phyloP scores from a whole-genome alignment of 2,797 vertebrate species.

The Columba guinea region DNA sequence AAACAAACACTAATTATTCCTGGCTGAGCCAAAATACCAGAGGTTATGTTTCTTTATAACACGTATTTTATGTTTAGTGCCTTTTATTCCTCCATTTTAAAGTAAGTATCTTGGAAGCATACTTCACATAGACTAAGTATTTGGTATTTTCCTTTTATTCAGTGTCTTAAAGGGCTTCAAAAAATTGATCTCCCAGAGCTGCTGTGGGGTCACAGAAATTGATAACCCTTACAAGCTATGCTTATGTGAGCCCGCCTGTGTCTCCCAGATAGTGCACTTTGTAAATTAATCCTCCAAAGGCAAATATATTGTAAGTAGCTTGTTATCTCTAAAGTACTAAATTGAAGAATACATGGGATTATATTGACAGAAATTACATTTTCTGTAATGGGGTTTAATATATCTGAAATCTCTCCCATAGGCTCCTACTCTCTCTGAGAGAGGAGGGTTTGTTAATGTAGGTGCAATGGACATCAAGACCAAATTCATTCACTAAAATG shows the following conservation, averaged over 20 bases:
- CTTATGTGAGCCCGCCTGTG: conserved; percentile 82
- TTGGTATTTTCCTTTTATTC: conserved; percentile 59
- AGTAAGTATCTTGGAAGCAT: not conserved
- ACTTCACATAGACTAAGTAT: conserved; percentile 24
- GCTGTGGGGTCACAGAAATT: conserved; percentile 86
- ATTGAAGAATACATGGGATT: conserved; percentile 93
- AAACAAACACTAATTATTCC: not conserved
- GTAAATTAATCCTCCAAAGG: conserved; percentile 93
- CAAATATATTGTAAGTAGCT: conserved; percentile 90
- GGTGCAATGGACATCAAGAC: conserved; percentile 79
- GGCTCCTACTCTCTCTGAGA: conserved; percentile 70
- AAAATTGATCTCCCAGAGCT: conserved; percentile 88
- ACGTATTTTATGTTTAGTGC: not conserved
- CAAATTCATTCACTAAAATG: conserved; percentile 83
- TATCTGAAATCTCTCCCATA: conserved; percentile 82
- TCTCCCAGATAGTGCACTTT: conserved; percentile 83
- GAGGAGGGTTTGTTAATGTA: conserved; percentile 78
- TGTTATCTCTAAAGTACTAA: conserved; percentile 89
- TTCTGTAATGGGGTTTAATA: conserved; percentile 92
- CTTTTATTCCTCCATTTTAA: not conserved
- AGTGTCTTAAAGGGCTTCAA: conserved; percentile 72
- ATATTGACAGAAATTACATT: conserved; percentile 94
- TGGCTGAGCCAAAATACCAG: not conserved
- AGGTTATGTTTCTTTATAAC: not conserved
- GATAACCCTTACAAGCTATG: conserved; percentile 91